These are phyloP conservation scores for Augochlorella aurata DNA, from an alignment of 2,888 invertebrate genomes.

Conservation along the genomic window DNA sequence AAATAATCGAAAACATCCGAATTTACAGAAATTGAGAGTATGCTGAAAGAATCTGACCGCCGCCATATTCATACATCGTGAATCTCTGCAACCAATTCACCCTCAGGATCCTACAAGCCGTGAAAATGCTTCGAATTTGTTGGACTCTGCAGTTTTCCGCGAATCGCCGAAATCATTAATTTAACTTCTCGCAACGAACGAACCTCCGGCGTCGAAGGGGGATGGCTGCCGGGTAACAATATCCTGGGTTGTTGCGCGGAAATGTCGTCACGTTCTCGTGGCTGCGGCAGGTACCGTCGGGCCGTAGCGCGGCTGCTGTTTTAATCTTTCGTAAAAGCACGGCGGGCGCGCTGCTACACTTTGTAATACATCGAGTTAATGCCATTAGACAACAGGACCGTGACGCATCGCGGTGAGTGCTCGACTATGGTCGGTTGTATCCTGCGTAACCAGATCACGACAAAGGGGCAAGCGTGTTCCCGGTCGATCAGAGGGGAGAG, in stretches of 20 bases:
- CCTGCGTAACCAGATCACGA: slow-evolving; percentile 72
- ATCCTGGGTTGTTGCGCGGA: not conserved
- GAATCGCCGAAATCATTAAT: not conserved
- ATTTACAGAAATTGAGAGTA: no score
- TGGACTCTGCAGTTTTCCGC: no score
- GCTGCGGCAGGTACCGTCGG: not conserved
- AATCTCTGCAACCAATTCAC: no score
- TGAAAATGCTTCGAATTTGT: no score
- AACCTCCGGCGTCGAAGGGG: not conserved
- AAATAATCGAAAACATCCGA: no score
- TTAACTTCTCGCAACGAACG: not conserved
- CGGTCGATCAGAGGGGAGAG: slow-evolving; percentile 22
- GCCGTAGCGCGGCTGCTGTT: not conserved
- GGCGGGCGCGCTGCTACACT: slow-evolving; percentile 25
- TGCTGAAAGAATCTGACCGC: no score
- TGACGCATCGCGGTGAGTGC: slow-evolving; percentile 42
- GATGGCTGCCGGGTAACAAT: not conserved
- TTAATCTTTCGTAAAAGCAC: slow-evolving; percentile 45
- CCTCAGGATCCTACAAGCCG: no score
- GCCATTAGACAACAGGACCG: slow-evolving; percentile 33
- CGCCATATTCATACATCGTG: no score
- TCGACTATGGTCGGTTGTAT: slow-evolving; percentile 37
- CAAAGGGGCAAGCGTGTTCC: slow-evolving; percentile 58
- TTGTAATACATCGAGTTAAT: slow-evolving; percentile 35
- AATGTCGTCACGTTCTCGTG: not conserved